Percentiles rank a stretch among this genome's conserved stretches.
phyloP scores from a whole-genome alignment of 2,888 invertebrate genomes.

The Watsonalla cultraria region DNA sequence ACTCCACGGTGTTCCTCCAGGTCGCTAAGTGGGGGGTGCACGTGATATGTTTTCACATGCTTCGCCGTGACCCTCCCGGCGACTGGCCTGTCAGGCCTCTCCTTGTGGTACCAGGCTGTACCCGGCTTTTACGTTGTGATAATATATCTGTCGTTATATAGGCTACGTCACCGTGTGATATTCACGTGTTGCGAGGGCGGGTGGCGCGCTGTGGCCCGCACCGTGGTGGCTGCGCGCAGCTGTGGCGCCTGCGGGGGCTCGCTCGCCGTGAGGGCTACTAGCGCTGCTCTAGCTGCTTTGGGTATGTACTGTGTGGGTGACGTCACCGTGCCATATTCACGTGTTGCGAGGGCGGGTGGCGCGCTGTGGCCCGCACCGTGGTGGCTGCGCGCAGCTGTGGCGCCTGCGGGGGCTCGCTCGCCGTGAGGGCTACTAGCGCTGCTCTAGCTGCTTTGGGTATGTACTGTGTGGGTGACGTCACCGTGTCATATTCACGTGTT shows the following conservation, averaged over 20 bases:
- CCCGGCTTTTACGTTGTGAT: too few species aligned
- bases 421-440: conserved; percentile 29
- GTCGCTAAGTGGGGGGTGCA: too few species aligned
- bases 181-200: conserved; percentile 46
- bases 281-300: neutral
- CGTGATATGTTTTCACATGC: too few species aligned
- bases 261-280: conserved; percentile 14
- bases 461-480: too few species aligned
- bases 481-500: neutral
- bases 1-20: too few species aligned
- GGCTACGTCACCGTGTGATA: conserved; percentile 63
- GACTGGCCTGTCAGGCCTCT: too few species aligned
- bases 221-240: conserved; percentile 1
- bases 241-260: conserved; percentile 36
- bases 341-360: conserved; percentile 3
- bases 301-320: neutral
- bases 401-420: conserved; percentile 30
- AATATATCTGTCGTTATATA: too few species aligned
- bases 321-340: conserved; percentile 8
- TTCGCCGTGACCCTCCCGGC: too few species aligned
- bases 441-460: conserved; percentile 27
- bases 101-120: too few species aligned
- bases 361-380: conserved; percentile 24
- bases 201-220: conserved; percentile 33
- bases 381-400: conserved; percentile 36